Conservation (phyloP, 2,113 vertebrate genomes). For the Garra rufa region DNA sequence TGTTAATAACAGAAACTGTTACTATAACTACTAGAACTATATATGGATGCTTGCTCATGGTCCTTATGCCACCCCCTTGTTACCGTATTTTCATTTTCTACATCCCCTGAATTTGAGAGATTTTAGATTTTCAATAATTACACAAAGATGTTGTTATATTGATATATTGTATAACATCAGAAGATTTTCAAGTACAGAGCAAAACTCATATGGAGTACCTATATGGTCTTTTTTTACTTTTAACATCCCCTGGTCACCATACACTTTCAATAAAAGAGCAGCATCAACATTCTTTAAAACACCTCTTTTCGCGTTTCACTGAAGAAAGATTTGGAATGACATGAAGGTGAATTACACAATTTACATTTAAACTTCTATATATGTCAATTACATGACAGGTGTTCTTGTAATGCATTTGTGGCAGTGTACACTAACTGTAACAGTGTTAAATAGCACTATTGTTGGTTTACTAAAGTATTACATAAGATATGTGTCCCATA, state of each 20-base stretch:
- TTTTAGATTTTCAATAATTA: no score
- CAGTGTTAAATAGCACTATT: conserved; percentile 17
- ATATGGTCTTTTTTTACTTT: no score
- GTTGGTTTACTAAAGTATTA: conserved; percentile 67
- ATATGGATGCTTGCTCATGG: no score
- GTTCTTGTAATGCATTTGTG: neutral
- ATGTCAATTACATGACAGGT: neutral
- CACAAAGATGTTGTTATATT: no score
- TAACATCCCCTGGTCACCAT: neutral
- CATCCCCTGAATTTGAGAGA: no score
- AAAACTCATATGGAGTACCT: neutral
- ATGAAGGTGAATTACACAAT: neutral
- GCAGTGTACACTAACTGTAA: neutral
- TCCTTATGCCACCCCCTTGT: neutral
- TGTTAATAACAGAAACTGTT: no score
- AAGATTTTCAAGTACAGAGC: neutral
- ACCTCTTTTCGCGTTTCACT: neutral
- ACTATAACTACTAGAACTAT: neutral
- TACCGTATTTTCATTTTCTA: no score
- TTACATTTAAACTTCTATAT: neutral
- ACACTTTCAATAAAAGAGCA: neutral
- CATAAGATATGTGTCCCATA: conserved; percentile 69
- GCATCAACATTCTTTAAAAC: neutral
- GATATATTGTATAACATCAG: neutral
- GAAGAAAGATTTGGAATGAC: neutral